Percentiles rank a stretch among this genome's conserved stretches.
Evolutionary conservation across 2,113 vertebrate species (phyloP).

Genomic region (Pelvicachromis taeniatus): DNA sequence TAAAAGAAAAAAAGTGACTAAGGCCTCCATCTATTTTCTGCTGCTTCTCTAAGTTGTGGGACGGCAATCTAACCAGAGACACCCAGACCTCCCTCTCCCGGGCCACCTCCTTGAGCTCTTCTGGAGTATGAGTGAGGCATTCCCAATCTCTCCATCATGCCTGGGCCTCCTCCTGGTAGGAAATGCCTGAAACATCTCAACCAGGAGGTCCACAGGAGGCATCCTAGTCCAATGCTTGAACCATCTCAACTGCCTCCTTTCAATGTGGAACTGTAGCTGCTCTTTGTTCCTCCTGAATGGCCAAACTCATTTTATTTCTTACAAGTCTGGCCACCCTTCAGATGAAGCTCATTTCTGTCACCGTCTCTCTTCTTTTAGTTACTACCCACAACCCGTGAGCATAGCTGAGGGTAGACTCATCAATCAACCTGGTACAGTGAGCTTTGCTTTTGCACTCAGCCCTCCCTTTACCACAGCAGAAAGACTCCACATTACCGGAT

Average conservation of each 20-base stretch:
- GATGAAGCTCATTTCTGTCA: not conserved
- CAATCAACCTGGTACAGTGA: not conserved
- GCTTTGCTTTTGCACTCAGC: not conserved
- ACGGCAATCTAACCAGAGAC: not conserved
- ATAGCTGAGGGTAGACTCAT: not conserved
- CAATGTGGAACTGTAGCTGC: not conserved
- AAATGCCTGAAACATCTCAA: not conserved
- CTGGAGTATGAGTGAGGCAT: not conserved
- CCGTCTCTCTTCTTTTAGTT: not conserved
- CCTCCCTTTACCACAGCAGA: not conserved
- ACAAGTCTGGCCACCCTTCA: not conserved
- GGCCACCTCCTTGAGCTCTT: accelerated
- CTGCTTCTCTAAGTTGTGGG: too few relatives aligned
- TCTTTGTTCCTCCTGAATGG: not conserved
- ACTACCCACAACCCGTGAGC: not conserved
- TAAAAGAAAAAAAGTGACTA: not conserved
- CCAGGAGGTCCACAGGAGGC: accelerated
- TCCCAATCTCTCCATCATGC: not conserved
- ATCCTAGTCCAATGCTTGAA: accelerated
- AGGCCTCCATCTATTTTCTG: not conserved
- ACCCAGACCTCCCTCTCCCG: accelerated
- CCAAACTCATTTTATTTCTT: not conserved
- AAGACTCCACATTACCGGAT: not conserved
- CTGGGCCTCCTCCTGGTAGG: not conserved
- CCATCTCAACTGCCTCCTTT: not conserved